Percentiles rank a stretch among this genome's conserved stretches.
Evolutionary conservation across 2,113 vertebrate genomes (phyloP).

Genomic region (Ondatra zibethicus): DNA sequence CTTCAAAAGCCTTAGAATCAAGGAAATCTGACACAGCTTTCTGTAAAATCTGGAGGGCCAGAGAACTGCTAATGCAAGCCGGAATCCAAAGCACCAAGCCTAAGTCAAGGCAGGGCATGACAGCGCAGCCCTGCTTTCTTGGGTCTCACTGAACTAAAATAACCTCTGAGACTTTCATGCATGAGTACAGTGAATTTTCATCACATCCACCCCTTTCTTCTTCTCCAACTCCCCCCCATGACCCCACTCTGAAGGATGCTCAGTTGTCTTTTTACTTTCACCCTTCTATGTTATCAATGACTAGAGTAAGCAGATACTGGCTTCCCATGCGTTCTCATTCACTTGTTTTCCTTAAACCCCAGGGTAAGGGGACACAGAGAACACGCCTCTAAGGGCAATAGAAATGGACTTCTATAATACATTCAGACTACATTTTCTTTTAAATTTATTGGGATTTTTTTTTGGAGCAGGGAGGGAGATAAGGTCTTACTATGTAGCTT

Average conservation of each 20-base stretch:
- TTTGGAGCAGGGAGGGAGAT: no score
- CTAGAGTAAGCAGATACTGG: background rate
- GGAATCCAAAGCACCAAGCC: background rate
- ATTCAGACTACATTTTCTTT: background rate
- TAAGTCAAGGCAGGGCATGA: background rate
- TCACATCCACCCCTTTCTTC: no score
- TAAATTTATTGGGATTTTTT: background rate
- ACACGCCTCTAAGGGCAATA: background rate
- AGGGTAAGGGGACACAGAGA: background rate
- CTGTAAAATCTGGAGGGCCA: background rate
- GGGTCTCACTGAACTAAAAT: background rate
- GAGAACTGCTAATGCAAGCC: background rate
- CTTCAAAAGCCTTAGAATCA: background rate
- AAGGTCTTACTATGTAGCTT: background rate
- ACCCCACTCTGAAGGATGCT: background rate
- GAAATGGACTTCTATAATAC: background rate
- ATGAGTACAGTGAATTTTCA: background rate
- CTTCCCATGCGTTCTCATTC: background rate
- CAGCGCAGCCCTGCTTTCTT: background rate
- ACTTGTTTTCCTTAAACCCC: background rate
- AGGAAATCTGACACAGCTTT: background rate
- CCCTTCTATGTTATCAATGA: no score
- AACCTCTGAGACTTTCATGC: background rate
- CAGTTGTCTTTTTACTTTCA: background rate
- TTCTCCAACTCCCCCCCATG: background rate